Percentiles rank a stretch among this genome's conserved stretches.
These are phyloP conservation scores for Aegypius monachus DNA, from an alignment of 2,113 vertebrate genomes.

Conservation along the genomic window DNA sequence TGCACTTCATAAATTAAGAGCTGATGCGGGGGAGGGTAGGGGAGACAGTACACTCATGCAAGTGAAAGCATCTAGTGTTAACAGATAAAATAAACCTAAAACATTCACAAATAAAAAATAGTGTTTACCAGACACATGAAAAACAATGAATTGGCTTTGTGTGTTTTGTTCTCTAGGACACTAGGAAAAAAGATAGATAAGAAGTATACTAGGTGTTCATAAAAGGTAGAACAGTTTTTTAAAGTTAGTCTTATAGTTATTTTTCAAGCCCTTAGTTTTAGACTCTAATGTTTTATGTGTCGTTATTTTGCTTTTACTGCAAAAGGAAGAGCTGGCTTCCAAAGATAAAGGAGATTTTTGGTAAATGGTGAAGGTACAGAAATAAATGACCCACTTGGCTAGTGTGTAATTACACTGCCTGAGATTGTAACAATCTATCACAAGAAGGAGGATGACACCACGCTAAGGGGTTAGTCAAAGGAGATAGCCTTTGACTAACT, in stretches of 20 bases:
- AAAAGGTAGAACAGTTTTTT: slow-evolving; percentile 60
- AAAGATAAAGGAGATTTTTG: slow-evolving; percentile 97
- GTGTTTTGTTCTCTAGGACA: slow-evolving; percentile 39
- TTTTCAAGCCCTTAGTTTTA: slow-evolving; percentile 69
- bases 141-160: slow-evolving; percentile 11
- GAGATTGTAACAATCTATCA: slow-evolving; percentile 99
- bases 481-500: slow-evolving; percentile 99
- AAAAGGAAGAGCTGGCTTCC: slow-evolving; percentile 88
- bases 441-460: slow-evolving; percentile 86
- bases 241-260: slow-evolving; percentile 73
- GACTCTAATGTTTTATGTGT: slow-evolving; percentile 85
- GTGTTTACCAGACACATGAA: slow-evolving; percentile 36
- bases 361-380: slow-evolving; percentile 95
- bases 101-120: slow-evolving; percentile 55
- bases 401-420: slow-evolving; percentile 97
- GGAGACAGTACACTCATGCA: neutral
- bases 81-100: neutral
- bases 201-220: slow-evolving; percentile 48
- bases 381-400: slow-evolving; percentile 97
- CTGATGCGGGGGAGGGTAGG: neutral
- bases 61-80: slow-evolving; percentile 10
- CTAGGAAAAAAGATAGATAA: slow-evolving; percentile 9
- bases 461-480: slow-evolving; percentile 97
- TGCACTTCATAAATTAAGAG: slow-evolving; percentile 24
- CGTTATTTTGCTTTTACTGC: slow-evolving; percentile 87